Evolutionary conservation across 2,113 vertebrate species (phyloP).

Genomic region (Alligator mississippiensis): DNA sequence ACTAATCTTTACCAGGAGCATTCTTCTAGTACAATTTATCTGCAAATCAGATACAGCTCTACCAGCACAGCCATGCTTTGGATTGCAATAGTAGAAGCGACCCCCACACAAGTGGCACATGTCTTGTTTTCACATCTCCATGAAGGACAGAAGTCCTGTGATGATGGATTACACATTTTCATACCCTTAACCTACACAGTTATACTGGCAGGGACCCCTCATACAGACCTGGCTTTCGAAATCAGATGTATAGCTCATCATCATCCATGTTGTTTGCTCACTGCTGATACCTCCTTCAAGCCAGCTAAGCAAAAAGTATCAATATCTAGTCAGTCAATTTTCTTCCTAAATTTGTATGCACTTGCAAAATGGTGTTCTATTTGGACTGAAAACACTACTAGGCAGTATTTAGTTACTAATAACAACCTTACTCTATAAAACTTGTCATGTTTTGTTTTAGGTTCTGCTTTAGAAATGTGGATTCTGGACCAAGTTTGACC

Average conservation of each 20-base stretch:
- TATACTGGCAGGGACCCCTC: neutral
- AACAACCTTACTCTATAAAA: neutral
- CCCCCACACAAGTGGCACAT: neutral
- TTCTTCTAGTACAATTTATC: neutral
- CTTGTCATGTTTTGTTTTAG: neutral
- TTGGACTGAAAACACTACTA: slow-evolving; percentile 40
- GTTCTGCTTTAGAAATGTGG: neutral
- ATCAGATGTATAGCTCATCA: slow-evolving; percentile 14
- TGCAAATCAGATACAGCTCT: neutral
- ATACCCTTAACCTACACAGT: slow-evolving; percentile 45
- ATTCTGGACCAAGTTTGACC: neutral
- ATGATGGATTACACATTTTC: slow-evolving; percentile 44
- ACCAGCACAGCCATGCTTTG: neutral
- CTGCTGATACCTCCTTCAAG: neutral
- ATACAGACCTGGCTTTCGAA: slow-evolving; percentile 54
- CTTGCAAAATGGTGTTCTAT: neutral
- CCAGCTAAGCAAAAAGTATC: neutral
- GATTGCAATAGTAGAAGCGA: neutral
- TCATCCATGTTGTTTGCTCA: neutral
- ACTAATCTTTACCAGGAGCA: neutral
- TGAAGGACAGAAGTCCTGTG: neutral
- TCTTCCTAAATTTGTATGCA: slow-evolving; percentile 27
- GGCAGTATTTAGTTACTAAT: slow-evolving; percentile 25
- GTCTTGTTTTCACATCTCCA: neutral
- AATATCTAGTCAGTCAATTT: slow-evolving; percentile 9